These are phyloP conservation scores for Garra rufa DNA, from an alignment of 2,113 vertebrate species.

Conservation along the genomic window DNA sequence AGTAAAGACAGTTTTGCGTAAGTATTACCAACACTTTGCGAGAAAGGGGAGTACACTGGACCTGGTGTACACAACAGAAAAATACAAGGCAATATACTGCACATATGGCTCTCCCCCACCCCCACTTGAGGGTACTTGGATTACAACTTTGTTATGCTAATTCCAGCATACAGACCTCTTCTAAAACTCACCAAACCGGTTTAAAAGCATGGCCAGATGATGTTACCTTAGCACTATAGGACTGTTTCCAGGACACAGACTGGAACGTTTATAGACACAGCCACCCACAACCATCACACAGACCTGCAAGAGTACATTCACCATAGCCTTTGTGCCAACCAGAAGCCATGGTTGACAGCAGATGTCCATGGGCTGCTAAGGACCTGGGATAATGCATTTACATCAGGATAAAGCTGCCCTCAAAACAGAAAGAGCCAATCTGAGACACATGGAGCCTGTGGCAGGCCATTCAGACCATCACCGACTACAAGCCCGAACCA, in stretches of 20 bases:
- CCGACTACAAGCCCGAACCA: too few relatives aligned
- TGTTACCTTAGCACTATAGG: too few relatives aligned
- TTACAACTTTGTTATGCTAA: conserved; percentile 30
- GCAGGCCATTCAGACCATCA: not conserved
- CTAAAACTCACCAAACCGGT: conserved; percentile 37
- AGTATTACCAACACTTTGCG: not conserved
- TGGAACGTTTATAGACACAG: not conserved
- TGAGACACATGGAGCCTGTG: not conserved
- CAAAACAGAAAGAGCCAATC: not conserved
- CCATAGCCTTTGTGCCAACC: not conserved
- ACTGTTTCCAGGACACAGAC: not conserved
- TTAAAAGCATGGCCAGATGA: not conserved
- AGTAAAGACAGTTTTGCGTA: not conserved
- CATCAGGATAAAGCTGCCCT: not conserved
- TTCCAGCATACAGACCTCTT: conserved; percentile 16
- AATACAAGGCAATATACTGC: not conserved
- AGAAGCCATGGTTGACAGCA: not conserved
- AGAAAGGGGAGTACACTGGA: not conserved
- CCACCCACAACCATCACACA: not conserved
- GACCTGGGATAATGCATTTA: not conserved
- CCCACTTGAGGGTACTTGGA: not conserved
- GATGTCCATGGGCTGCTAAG: not conserved
- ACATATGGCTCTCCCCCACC: not conserved
- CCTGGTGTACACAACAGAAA: conserved; percentile 16
- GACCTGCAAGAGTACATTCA: not conserved